Evolutionary conservation across 2,888 invertebrate genomes (phyloP), one percentile per base, ranked within the genome.

Genomic region (Quadroppia sp.): DNA sequence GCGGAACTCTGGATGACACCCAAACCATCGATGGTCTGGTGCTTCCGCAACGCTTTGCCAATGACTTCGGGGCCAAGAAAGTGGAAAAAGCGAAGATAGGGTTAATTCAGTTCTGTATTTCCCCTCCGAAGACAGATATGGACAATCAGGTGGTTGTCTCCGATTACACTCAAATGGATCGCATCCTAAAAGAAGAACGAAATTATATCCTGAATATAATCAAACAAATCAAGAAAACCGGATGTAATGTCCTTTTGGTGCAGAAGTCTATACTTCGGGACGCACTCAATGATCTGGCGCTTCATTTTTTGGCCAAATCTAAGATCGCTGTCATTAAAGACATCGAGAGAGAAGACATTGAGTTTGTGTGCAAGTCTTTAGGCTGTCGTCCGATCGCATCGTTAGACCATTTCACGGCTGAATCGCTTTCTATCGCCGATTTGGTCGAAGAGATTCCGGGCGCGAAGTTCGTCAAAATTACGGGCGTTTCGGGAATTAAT

Each of bases 121-220:
- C 99, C 17, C 94, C 99, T 72, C 99, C 99, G 9, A 99, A 99
- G 85, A 99, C 99, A 74, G 98, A 99, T 84, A 95, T 96, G 94
- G 94, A 95, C 81, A 94, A 94, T 84, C 94, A 90, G 79, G 86
- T 87, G 6, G 82, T 99, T 79, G 94, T 99, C 28, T 94, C 96
- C 0, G 99, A 99, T 83, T 99, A 99, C 83, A 89, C 97, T n/a
- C 97, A 97, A 71, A 99, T 99, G 99, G 99, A 99, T 83, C 88
- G 99, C 75, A 94, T 99, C 0, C 83, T 99, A 75, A 92, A 95
- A 81, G 99, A 99, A 83, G 99, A 99, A 83, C 89, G 99, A 72
- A 88, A 93, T 72, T 99, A 99, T 83, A 96, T 99, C 80, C 86
- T 99, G 74, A 97, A 99, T 81, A 95, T 99, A 81, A 94, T 97